Conservation (phyloP, 2,888 invertebrate species). For the Strigamia crassipes region DNA sequence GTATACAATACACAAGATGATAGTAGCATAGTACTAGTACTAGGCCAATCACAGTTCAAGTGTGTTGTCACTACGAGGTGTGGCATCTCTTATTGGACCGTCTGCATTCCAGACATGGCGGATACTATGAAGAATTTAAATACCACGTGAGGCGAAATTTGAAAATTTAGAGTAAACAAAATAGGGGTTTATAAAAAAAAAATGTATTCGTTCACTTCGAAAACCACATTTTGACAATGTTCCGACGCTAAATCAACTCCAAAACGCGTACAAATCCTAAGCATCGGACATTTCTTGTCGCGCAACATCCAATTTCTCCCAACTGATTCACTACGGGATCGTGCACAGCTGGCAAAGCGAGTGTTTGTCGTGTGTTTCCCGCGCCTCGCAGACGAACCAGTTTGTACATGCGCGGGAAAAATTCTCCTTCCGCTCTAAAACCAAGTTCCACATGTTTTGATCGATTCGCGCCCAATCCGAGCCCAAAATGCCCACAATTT, state of each 20-base stretch:
- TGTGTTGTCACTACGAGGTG: slow-evolving; percentile 17
- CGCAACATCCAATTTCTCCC: slow-evolving; percentile 54
- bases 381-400: slow-evolving; percentile 56
- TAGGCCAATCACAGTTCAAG: slow-evolving; percentile 14
- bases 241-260: too few relatives aligned
- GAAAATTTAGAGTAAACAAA: neutral
- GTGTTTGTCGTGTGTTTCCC: slow-evolving; percentile 57
- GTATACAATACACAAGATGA: neutral
- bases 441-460: slow-evolving; percentile 39
- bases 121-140: slow-evolving; percentile 38
- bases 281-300: neutral
- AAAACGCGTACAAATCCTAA: neutral
- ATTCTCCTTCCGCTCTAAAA: slow-evolving; percentile 16
- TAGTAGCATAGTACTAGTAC: neutral
- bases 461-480: neutral
- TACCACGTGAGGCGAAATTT: neutral
- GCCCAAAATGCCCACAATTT: neutral
- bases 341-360: slow-evolving; percentile 55
- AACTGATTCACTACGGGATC: slow-evolving; percentile 53
- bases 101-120: slow-evolving; percentile 35
- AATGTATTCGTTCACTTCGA: neutral
- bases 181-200: neutral
- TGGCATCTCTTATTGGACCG: slow-evolving; percentile 18
- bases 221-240: neutral
- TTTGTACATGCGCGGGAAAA: slow-evolving; percentile 43